Evolutionary conservation across 2,113 vertebrate genomes (phyloP), one percentile per base, ranked within the genome.

Genomic region (Pituophis catenifer): DNA sequence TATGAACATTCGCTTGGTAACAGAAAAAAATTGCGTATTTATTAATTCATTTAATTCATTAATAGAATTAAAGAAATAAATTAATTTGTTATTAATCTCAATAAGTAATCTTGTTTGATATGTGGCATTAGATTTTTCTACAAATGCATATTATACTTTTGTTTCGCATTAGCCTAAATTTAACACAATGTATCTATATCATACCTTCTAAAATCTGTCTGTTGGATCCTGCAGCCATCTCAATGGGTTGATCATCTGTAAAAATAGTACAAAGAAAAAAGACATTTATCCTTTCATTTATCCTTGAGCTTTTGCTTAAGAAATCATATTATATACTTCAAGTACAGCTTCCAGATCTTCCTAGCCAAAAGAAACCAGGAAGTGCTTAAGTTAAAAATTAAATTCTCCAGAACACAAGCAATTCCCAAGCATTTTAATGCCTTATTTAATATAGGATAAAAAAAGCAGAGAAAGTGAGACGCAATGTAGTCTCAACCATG

Each of bases 131-230:
- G 33, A 21, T 24, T 26, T 62, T 65, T 29, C 53, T 21, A 57
- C 7, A 53, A 55, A 8, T 53, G 33, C 21, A 48, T 8, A 52
- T 44, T 44, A 9, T 54, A 87, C n/a, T 88, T 21, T 38, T 65
- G 48, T 62, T 92, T 88, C 19, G 26, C 26, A 59, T 24, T 26
- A 44, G 38, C 29, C 81, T 3, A 94, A 86, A 4, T 1, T 88
- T 29, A 91, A 92, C 58, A 5, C 13, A 90, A 11, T 29, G 1
- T 1, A 55, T 0, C 93, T 90, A 62, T 53, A 90, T 38, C 97
- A 58, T 98, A 99, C 99, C 99, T 98, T 99, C 98, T 93, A 99
- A 98, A 97, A 99, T 99, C 97, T 99, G 99, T 95, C 99, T 99
- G 96, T 98, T 99, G 96, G 99, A 97, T 92, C 99, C 99, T 95